Base-by-base conservation (phyloP, 2,113 vertebrate species). In the Vulpes lagopus region DNA sequence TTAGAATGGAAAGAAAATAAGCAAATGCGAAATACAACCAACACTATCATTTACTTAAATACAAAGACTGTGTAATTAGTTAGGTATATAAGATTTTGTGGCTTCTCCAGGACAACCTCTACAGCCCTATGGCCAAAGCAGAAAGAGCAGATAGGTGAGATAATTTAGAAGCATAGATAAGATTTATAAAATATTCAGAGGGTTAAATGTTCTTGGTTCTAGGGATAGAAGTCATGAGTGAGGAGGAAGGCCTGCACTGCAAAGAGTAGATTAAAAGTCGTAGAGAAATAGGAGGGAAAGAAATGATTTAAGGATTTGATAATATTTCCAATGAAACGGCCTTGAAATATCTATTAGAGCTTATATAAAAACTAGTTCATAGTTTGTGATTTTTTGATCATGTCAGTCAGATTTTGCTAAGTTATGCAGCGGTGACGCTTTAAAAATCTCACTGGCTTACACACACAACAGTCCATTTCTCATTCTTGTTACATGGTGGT, bases 221-320 rank as follows among this genome's bases (percentile, higher is more conserved):
- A 19, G 25, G 59, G 25, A 78, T 49, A 79, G n/a, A 76, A 93
- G 16, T 8, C 9, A 73, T 43, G n/a, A 3, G 0, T 69, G 51
- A 86, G 32, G 43, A 53, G 25, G 74, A 78, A 25, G 8, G 7
- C 78, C 35, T 14, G 19, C 35, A 65, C 20, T 53, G 49, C 19
- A 20, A 78, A 38, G 49, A 74, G 9, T 43, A 80, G 69, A 88
- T 51, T 91, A 96, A 95, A 96, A 94, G 11, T 87, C 55, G 35
- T 17, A 43, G 12, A 83, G 32, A 19, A 60, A 83, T 25, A 71
- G 32, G 25, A 65, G 8, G 25, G 43, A 53, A 59, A 95, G 23
- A 93, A 91, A 43, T 64, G 14, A 91, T 76, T 83, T 32, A 90
- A 91, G 22, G 20, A 80, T 67, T 73, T 91, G 62, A 35, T 94